Base-by-base conservation (phyloP, 2,888 invertebrate species). In the Lasioglossum villosulum region DNA sequence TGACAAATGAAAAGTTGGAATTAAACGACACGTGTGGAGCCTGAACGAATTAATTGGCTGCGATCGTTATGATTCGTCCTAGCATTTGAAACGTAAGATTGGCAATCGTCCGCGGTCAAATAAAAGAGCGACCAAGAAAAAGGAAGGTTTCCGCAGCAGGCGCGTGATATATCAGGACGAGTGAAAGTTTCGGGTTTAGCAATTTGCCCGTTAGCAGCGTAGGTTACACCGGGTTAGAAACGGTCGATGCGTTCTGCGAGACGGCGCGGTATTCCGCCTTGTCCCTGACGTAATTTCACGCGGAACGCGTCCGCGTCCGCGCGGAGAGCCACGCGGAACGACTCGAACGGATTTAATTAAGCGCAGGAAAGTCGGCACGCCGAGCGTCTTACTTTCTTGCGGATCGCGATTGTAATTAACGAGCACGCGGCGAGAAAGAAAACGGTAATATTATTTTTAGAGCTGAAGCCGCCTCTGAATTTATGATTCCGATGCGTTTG, bases 131-230 rank as follows among this genome's bases (percentile, higher is more conserved):
- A 48, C 14, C 19, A 71, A 37, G 68, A 68, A 19, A 42, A 72
- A 27, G 48, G 68, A 48, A 56, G 45, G 37, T 77, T 72, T 34
- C 48, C 34, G 27, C 59, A 23, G 75, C 37, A 10, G 59, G 87
- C 73, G 77, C 76, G 80, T 83, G 84, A 87, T 77, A 82, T 77
- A 86, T 89, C 81, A 86, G 71, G 75, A 81, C 37, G 34, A 86
- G 90, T 91, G 90, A 90, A 90, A 90, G 90, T 89, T 37, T 63
- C 45, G 76, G 86, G 86, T 90, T 90, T 90, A 86, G 90, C 91
- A 91, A 90, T 88, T 89, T 78, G 83, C 78, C 87, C 77, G 86
- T 91, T 91, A 88, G 83, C 78, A 80, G 78, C 71, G 75, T 45
- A 45, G 45, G 52, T 72, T 72, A 71, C 80, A 81, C 72, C 72